A percentile compares a stretch with the other conserved stretches of the same genome.
Evolutionary conservation across 1,140 invertebrate genomes (phyloP).

Genomic region (Heliconius nattereri): DNA sequence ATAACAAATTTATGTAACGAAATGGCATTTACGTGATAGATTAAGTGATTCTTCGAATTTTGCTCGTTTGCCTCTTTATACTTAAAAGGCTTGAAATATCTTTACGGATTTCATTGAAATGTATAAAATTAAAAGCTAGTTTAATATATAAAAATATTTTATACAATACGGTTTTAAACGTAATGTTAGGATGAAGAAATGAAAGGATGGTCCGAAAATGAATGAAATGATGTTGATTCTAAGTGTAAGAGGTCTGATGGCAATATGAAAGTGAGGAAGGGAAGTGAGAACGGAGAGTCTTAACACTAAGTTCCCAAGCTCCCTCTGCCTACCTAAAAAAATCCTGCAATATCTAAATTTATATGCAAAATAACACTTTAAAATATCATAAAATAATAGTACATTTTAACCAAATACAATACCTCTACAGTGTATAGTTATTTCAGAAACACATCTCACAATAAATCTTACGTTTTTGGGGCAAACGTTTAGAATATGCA

Average conservation of each 20-base stretch:
- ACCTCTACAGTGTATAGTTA: background rate
- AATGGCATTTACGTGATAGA: conserved; percentile 7
- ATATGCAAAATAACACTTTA: too few relatives aligned
- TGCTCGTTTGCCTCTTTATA: background rate
- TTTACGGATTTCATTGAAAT: background rate
- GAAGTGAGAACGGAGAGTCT: too few relatives aligned
- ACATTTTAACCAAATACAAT: background rate
- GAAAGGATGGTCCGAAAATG: too few relatives aligned
- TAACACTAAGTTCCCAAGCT: too few relatives aligned
- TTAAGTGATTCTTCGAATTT: conserved; percentile 7
- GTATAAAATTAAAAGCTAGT: too few relatives aligned
- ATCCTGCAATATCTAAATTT: background rate
- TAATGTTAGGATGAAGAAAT: too few relatives aligned
- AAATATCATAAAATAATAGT: background rate
- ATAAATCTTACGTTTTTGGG: background rate
- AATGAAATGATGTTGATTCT: too few relatives aligned
- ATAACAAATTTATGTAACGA: conserved; percentile 8
- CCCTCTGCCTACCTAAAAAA: too few relatives aligned
- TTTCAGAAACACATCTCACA: background rate
- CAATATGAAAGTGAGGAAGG: too few relatives aligned
- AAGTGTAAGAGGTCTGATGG: too few relatives aligned
- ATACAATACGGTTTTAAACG: too few relatives aligned
- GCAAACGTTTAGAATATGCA: background rate
- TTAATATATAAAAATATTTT: too few relatives aligned
- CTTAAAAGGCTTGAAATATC: background rate